phyloP scores from a whole-genome alignment of 2,797 vertebrate species.

The Gymnocypris eckloni region DNA sequence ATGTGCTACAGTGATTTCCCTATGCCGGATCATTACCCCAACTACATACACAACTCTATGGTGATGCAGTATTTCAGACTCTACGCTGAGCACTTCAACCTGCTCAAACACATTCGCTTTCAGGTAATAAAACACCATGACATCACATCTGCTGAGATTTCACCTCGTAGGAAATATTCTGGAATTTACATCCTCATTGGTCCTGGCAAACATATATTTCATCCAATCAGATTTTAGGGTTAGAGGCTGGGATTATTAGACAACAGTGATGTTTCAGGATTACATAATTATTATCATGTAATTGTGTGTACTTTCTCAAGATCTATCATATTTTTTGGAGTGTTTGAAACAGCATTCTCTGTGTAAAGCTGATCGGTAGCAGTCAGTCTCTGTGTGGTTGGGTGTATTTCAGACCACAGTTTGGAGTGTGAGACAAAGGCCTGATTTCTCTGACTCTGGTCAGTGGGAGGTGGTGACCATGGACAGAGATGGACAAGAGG shows the following conservation, averaged over 20 bases:
- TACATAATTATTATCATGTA: not conserved
- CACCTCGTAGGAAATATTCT: too few species aligned
- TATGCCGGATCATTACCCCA: constrained; percentile 86
- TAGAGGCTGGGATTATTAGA: too few species aligned
- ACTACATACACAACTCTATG: constrained; percentile 86
- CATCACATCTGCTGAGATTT: not conserved
- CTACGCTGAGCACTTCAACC: constrained; percentile 83
- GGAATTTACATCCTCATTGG: not conserved
- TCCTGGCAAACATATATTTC: not conserved
- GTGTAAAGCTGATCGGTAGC: not conserved
- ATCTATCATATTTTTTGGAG: not conserved
- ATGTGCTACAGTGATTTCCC: constrained; percentile 94
- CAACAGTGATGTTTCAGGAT: not conserved
- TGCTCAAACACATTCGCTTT: constrained; percentile 81
- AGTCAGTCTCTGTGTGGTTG: not conserved
- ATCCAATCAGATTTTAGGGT: not conserved
- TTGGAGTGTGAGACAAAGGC: constrained; percentile 73
- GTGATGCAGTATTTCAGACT: constrained; percentile 85
- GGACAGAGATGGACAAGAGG: constrained; percentile 70
- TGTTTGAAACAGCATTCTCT: not conserved
- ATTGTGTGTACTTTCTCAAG: not conserved
- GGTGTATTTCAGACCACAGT: constrained; percentile 80
- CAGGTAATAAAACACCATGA: constrained; percentile 63
- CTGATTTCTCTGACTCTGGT: constrained; percentile 80
- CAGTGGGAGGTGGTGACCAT: constrained; percentile 85